Evolutionary conservation across 2,888 invertebrate genomes (phyloP), one percentile per base, ranked within the genome.

Genomic region (Muscina levida): DNA sequence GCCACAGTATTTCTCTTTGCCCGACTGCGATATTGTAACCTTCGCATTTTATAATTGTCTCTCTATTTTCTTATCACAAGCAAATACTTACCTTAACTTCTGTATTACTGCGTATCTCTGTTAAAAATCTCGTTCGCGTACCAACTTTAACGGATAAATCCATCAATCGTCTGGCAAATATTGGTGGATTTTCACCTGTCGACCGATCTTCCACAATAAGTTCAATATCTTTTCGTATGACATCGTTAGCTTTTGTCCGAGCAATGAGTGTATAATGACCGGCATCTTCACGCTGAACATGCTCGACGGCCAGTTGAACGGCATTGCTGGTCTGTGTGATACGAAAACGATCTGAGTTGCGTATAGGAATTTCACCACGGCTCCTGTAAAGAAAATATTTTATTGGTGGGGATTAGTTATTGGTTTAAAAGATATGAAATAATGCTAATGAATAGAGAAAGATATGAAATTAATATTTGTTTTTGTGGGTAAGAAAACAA

Each of bases 131-230:
- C 0, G 96, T 95, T 86, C 97, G 92, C 53, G 96, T 96, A 87
- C 97, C 97, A 87, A 97, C 97, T 92, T 97, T 97, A 79, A 96
- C 97, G 13, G 95, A 94, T 71, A 97, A 93, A 91, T 97, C 97
- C 87, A 94, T 95, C 70, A 97, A 93, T 82, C 96, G 93, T 80
- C 97, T 93, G 81, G 97, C 92, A 91, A 98, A 97, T 83, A 94
- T 92, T 24, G 98, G 97, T 10, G 95, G 95, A 90, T 94, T 94
- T 80, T 95, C 95, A 67, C 94, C 94, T 51, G 91, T 91, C 39
- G 91, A 92, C 83, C 92, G 91, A 87, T 93, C 93, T 81, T 93
- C 93, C 59, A 94, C 92, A 76, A 92, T 90, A 71, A 93, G 90
- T 85, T 93, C 92, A 82, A 93, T 86, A 83, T 92, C 91, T 84